Evolutionary conservation across 2,113 vertebrate species (phyloP).

Genomic region (Oncorhynchus tshawytscha): DNA sequence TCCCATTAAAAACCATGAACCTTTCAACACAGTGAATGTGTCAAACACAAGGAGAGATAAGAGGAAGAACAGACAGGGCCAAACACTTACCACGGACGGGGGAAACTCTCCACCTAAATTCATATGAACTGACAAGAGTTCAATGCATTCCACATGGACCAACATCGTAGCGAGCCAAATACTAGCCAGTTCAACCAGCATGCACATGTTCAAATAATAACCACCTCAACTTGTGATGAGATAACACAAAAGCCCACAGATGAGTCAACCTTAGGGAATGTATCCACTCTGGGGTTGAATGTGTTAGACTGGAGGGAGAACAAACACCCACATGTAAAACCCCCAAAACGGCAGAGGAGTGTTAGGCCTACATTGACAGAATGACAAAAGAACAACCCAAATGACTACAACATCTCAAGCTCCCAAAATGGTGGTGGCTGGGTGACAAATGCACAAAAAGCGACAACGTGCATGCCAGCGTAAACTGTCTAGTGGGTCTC

Average conservation of each 20-base stretch:
- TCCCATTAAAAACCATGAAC: conserved; percentile 20
- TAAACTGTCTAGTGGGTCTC: conserved; percentile 80
- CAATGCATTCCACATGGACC: conserved; percentile 42
- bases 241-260: conserved; percentile 13
- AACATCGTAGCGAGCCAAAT: conserved; percentile 57
- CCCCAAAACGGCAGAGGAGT: conserved; percentile 40
- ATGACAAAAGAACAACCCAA: conserved; percentile 48
- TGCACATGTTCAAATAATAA: conserved; percentile 76
- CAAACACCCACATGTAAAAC: conserved; percentile 28
- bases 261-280: neutral
- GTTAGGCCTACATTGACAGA: conserved; percentile 53
- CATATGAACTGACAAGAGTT: conserved; percentile 43
- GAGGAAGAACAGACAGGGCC: neutral
- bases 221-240: neutral
- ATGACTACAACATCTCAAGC: conserved; percentile 39
- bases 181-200: conserved; percentile 88
- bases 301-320: conserved; percentile 50
- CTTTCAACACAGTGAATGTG: conserved; percentile 7
- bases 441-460: conserved; percentile 19
- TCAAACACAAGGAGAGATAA: conserved; percentile 15
- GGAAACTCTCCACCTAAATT: conserved; percentile 35
- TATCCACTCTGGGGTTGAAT: neutral
- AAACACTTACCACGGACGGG: conserved; percentile 65
- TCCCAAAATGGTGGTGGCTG: conserved; percentile 35
- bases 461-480: conserved; percentile 80